Percentiles rank a stretch among this genome's conserved stretches.
Evolutionary conservation across 2,888 invertebrate genomes (phyloP).

Genomic region (Thumatha senex): DNA sequence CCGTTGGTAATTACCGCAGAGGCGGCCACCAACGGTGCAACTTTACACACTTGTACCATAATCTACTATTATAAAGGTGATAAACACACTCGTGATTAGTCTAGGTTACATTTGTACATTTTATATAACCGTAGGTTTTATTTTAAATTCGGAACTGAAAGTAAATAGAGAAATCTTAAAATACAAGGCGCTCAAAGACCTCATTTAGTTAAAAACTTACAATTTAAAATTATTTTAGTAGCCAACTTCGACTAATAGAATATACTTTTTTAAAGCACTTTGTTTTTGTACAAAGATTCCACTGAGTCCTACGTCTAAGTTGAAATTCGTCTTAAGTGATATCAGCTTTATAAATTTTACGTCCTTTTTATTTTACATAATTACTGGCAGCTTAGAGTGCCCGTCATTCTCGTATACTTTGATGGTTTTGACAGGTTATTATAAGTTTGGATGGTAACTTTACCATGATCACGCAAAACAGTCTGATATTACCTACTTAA

Average conservation of each 20-base stretch:
- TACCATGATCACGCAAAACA: slow-evolving; percentile 3
- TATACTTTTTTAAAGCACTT: not conserved
- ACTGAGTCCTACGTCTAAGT: not conserved
- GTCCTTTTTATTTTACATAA: not conserved
- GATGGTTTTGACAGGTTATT: slow-evolving; percentile 18
- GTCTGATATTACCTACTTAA: not conserved
- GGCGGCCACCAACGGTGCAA: too few relatives aligned
- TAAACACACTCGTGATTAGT: too few relatives aligned
- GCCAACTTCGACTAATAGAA: not conserved
- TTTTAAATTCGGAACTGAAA: too few relatives aligned
- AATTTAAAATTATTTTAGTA: too few relatives aligned
- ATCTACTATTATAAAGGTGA: too few relatives aligned
- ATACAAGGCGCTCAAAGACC: too few relatives aligned
- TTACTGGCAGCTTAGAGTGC: slow-evolving; percentile 7
- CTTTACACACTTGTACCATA: too few relatives aligned
- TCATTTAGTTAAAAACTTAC: too few relatives aligned
- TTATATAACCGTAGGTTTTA: too few relatives aligned
- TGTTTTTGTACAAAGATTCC: not conserved
- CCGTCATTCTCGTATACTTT: slow-evolving; percentile 18
- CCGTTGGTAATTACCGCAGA: too few relatives aligned
- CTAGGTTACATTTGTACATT: too few relatives aligned
- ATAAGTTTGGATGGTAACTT: slow-evolving; percentile 3
- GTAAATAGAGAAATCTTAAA: too few relatives aligned
- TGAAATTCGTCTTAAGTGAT: not conserved
- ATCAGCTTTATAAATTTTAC: not conserved